Evolutionary conservation across 2,888 invertebrate species (phyloP).

Genomic region (Andrena minutula): DNA sequence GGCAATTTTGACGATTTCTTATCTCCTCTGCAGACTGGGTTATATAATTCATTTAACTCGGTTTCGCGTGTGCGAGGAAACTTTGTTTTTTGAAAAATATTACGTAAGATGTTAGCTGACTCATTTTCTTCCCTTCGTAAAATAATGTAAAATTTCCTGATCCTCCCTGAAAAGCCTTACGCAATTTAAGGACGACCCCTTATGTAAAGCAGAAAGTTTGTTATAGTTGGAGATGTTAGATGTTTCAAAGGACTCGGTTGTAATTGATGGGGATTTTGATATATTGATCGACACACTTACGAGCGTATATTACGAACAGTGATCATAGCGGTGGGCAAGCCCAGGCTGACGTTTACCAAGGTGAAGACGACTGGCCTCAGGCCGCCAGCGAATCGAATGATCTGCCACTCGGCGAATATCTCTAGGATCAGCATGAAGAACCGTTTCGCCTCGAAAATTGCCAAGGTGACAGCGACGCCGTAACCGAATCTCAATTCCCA

Average conservation of each 20-base stretch:
- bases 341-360: slow-evolving; percentile 74
- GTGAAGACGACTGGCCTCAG: slow-evolving; percentile 75
- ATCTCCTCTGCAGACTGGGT: no score
- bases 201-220: neutral
- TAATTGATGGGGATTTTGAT: no score
- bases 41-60: no score
- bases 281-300: slow-evolving; percentile 61
- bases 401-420: slow-evolving; percentile 77
- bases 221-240: neutral
- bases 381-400: slow-evolving; percentile 79
- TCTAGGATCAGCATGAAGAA: slow-evolving; percentile 78
- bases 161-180: no score
- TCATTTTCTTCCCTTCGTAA: no score
- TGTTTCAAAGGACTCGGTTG: neutral
- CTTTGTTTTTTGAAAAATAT: no score
- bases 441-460: slow-evolving; percentile 79
- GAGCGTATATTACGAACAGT: slow-evolving; percentile 76
- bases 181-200: no score
- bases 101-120: no score
- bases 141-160: no score
- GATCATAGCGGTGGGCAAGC: slow-evolving; percentile 77
- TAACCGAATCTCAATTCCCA: slow-evolving; percentile 77
- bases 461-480: slow-evolving; percentile 77
- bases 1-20: no score
- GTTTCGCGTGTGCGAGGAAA: no score